Conservation (phyloP, 2,888 invertebrate genomes). For the Dynastes hyllus region DNA sequence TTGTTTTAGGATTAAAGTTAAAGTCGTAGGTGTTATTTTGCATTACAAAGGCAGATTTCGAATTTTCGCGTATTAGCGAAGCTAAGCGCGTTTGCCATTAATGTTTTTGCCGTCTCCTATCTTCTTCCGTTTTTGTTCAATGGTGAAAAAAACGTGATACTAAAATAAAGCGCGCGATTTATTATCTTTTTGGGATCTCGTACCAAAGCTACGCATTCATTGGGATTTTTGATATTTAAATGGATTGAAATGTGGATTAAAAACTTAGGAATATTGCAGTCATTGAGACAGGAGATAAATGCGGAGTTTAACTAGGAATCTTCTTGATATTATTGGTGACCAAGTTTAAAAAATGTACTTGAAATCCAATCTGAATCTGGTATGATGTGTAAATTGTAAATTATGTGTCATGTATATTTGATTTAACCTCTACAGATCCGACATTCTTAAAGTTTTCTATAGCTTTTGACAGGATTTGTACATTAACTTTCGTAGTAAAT, state of each 20-base stretch:
- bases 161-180: not conserved
- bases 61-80: conserved; percentile 10
- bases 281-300: too few relatives aligned
- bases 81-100: conserved; percentile 10
- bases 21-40: conserved; percentile 37
- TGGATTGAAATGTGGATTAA: not conserved
- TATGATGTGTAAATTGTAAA: too few relatives aligned
- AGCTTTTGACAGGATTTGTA: too few relatives aligned
- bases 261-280: not conserved
- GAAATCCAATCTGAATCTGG: too few relatives aligned
- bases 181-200: not conserved
- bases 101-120: not conserved
- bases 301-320: too few relatives aligned
- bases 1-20: conserved; percentile 30
- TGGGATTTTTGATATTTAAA: not conserved
- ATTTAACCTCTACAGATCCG: too few relatives aligned
- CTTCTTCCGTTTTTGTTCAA: not conserved
- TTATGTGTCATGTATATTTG: too few relatives aligned
- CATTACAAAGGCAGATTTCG: conserved; percentile 18
- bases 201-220: not conserved
- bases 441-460: too few relatives aligned
- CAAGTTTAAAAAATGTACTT: too few relatives aligned
- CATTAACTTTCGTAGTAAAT: too few relatives aligned
- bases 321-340: too few relatives aligned
- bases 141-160: not conserved